Evolutionary conservation across 2,113 vertebrate species (phyloP), one percentile per base, ranked within the genome.

Genomic region (Astatoreochromis straeleni): DNA sequence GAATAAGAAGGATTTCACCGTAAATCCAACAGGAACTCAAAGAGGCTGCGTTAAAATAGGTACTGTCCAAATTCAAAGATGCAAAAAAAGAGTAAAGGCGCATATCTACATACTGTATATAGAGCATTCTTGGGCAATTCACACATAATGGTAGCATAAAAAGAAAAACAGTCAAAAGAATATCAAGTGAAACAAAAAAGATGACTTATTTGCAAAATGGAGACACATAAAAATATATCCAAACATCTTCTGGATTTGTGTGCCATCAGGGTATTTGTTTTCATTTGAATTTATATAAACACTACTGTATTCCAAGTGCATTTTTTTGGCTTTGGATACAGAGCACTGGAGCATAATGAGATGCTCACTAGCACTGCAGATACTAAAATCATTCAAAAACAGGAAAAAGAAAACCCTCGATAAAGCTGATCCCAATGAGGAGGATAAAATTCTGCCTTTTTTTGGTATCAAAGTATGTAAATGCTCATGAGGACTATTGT

Each of bases 401-500:
- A 97, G 97, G 96, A 96, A 94, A 95, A 88, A 96, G 2, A 87
- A 89, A 96, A 97, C 3, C 3, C 95, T 96, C 95, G 95, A 96
- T 97, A 97, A 98, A 98, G 97, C 97, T 97, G 97, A 97, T 97
- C 81, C 86, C 82, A 97, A 96, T 95, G 96, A 96, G 82, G 82
- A 89, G 80, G 93, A 93, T 96, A 93, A 55, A 96, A 95, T 95
- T 97, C 95, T 96, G 95, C 94, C 96, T 83, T 97, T 97, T 97
- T 98, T 98, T 98, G 97, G 97, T 98, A 97, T 98, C 97, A 97
- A 97, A 97, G 97, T 97, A 93, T 96, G 96, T 96, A 96, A 95
- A 97, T 97, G 93, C 87, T 89, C 65, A 73, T 26, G 65, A 73
- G 38, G 38, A 45, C 65, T 73, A 73, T 42, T 73, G 42, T 78